Evolutionary conservation across 2,113 vertebrate genomes (phyloP).

Genomic region (Spea bombifrons): DNA sequence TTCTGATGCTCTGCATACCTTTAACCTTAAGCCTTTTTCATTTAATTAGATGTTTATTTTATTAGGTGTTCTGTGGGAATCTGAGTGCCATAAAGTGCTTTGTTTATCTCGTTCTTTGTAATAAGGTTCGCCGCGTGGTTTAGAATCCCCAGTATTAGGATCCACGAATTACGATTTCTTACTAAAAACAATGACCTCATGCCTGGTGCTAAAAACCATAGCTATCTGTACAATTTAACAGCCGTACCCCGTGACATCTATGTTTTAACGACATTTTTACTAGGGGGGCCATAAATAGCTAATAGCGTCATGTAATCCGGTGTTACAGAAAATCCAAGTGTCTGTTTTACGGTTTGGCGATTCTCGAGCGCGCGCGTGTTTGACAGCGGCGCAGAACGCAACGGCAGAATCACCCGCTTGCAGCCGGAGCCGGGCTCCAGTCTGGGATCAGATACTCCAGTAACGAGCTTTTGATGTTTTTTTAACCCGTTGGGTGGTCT

Average conservation of each 20-base stretch:
- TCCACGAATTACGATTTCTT: not conserved
- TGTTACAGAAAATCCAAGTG: not conserved
- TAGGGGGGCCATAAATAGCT: not conserved
- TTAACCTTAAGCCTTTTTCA: not conserved
- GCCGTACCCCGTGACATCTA: not conserved
- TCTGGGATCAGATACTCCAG: too few species aligned
- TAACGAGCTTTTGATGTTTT: too few species aligned
- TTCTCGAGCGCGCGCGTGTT: too few species aligned
- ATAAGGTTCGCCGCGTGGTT: not conserved
- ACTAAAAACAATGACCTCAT: not conserved
- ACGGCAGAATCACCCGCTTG: too few species aligned
- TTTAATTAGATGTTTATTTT: not conserved
- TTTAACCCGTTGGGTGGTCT: too few species aligned
- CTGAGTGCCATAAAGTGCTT: not conserved
- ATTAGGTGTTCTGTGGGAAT: conserved; percentile 10
- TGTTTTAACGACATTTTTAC: not conserved
- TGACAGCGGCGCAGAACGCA: too few species aligned
- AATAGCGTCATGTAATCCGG: not conserved
- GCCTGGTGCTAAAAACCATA: not conserved
- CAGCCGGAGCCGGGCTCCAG: too few species aligned
- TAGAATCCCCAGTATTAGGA: conserved; percentile 1
- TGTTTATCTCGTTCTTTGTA: not conserved
- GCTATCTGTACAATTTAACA: not conserved
- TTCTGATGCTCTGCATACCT: not conserved
- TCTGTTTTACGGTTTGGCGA: too few species aligned